phyloP scores from a whole-genome alignment of 2,888 invertebrate species.

The Coelinius sp. region DNA sequence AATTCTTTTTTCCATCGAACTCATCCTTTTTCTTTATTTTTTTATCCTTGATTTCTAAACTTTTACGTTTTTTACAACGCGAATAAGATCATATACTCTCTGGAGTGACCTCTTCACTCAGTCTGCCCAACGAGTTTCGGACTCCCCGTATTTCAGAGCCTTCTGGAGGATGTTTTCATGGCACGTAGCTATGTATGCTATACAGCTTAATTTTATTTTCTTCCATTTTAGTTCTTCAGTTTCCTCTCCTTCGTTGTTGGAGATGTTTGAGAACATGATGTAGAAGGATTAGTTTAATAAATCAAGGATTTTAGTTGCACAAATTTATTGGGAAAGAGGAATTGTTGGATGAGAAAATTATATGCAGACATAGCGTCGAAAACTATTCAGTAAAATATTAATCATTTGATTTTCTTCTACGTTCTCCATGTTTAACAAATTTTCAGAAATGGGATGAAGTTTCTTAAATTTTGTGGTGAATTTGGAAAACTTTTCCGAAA shows the following conservation, averaged over 20 bases:
- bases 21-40: neutral
- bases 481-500: no score
- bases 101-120: neutral
- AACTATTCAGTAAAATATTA: no score
- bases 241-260: neutral
- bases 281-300: neutral
- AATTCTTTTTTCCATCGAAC: neutral
- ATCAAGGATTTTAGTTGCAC: neutral
- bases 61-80: neutral
- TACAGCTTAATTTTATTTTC: conserved; percentile 4
- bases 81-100: conserved; percentile 8
- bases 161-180: neutral
- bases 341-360: no score
- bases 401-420: no score
- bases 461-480: no score
- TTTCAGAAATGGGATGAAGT: no score
- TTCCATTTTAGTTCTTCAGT: neutral
- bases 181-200: conserved; percentile 8
- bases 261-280: neutral
- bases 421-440: no score
- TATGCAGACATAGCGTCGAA: no score
- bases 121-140: neutral
- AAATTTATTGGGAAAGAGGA: no score
- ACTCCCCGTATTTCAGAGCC: neutral
- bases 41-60: neutral